Evolutionary conservation across 2,797 vertebrate species (phyloP).

Genomic region (Gobionotothen gibberifrons): DNA sequence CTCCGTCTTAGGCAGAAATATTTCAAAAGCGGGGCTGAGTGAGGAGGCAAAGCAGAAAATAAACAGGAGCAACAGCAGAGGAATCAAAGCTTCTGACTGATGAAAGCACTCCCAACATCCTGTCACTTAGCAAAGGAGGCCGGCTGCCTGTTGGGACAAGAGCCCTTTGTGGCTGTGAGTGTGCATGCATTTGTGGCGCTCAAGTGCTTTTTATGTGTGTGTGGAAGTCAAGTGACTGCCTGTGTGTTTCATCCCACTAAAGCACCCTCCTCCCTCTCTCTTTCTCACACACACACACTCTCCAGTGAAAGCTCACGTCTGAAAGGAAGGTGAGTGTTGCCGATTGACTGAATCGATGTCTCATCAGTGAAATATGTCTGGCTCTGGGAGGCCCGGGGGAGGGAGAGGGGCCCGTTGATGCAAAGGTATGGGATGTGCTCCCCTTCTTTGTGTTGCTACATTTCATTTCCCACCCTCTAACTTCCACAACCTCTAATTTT

Average conservation of each 20-base stretch:
- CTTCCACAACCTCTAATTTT: conserved; percentile 45
- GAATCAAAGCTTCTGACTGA: conserved; percentile 66
- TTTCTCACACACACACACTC: conserved; percentile 2
- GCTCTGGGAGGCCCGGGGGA: conserved; percentile 20
- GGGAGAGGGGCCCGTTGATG: conserved; percentile 57
- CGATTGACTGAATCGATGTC: conserved; percentile 46
- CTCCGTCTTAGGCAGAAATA: conserved; percentile 38
- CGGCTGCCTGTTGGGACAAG: conserved; percentile 64
- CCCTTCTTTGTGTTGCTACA: conserved; percentile 24
- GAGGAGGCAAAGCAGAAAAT: conserved; percentile 52
- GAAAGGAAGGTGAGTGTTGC: conserved; percentile 56
- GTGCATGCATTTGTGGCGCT: conserved; percentile 30
- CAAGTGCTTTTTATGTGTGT: conserved; percentile 33
- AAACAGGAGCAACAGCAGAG: conserved; percentile 49
- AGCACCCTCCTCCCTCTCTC: background rate
- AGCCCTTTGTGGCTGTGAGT: conserved; percentile 40
- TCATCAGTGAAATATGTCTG: conserved; percentile 67
- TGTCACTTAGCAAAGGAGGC: conserved; percentile 68
- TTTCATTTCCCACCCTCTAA: conserved; percentile 42
- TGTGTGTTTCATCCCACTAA: conserved; percentile 44
- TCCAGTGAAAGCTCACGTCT: conserved; percentile 29
- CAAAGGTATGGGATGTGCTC: conserved; percentile 48
- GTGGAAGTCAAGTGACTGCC: conserved; percentile 41
- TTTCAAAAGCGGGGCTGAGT: conserved; percentile 51
- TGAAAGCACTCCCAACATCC: conserved; percentile 65